Conservation (phyloP, 2,888 invertebrate species). For the Diachrysia chrysitis region DNA sequence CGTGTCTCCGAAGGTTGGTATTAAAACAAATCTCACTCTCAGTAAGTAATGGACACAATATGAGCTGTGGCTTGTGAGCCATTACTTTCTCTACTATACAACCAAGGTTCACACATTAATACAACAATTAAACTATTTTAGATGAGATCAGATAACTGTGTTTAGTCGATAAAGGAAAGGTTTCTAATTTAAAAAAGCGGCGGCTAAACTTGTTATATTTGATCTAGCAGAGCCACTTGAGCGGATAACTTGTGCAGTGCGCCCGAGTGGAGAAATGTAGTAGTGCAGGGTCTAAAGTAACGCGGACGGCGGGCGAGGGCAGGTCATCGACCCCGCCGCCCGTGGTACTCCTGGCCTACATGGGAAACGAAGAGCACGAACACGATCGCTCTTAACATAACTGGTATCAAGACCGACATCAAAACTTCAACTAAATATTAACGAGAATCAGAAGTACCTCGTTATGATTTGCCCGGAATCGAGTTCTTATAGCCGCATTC, state of each 20-base stretch:
- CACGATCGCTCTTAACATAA: conserved; percentile 61
- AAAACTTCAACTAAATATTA: conserved; percentile 33
- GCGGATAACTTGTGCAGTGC: conserved; percentile 71
- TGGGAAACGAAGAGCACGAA: conserved; percentile 61
- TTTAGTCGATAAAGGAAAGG: conserved; percentile 49
- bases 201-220: conserved; percentile 64
- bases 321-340: conserved; percentile 81
- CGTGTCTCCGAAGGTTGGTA: conserved; percentile 28
- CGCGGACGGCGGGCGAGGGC: conserved; percentile 60
- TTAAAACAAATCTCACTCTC: conserved; percentile 40
- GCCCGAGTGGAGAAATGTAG: conserved; percentile 80
- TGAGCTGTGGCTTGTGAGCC: conserved; percentile 46
- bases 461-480: conserved; percentile 43
- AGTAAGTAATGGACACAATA: conserved; percentile 53
- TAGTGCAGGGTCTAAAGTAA: conserved; percentile 75
- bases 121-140: conserved; percentile 64
- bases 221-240: conserved; percentile 65
- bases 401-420: conserved; percentile 62
- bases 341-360: conserved; percentile 87
- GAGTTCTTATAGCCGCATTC: conserved; percentile 51
- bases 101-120: conserved; percentile 67
- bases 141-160: conserved; percentile 49
- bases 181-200: conserved; percentile 66
- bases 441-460: conserved; percentile 38
- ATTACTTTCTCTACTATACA: conserved; percentile 71